Percentiles rank a stretch among this genome's conserved stretches.
These are phyloP conservation scores for Papilio polytes DNA, from an alignment of 1,140 invertebrate species.

Conservation along the genomic window DNA sequence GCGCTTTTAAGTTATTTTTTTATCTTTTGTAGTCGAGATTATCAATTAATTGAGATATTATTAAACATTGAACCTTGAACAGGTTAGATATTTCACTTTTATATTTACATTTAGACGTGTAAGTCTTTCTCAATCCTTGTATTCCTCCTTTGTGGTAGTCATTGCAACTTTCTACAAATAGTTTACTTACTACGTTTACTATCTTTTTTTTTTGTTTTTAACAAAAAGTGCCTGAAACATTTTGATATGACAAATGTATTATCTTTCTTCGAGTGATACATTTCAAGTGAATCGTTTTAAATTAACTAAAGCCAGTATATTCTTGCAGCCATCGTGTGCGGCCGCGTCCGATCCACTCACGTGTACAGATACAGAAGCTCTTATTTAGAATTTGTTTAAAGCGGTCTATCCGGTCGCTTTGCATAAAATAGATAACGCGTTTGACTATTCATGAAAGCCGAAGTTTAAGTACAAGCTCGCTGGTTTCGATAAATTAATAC, in stretches of 20 bases:
- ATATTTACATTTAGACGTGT: too few species aligned
- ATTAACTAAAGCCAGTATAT: slow-evolving; percentile 22
- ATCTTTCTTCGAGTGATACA: too few species aligned
- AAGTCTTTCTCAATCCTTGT: too few species aligned
- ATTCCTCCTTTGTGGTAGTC: too few species aligned
- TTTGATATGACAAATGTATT: too few species aligned
- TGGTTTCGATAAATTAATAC: neutral
- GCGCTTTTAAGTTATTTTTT: neutral
- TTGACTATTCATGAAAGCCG: slow-evolving; percentile 27
- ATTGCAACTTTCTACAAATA: too few species aligned
- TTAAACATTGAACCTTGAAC: too few species aligned
- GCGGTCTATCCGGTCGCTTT: slow-evolving; percentile 43
- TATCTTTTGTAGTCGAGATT: neutral
- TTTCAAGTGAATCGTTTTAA: neutral
- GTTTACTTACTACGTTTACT: too few species aligned
- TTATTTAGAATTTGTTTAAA: slow-evolving; percentile 46
- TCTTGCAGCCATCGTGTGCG: slow-evolving; percentile 45
- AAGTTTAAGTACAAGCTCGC: slow-evolving; percentile 3
- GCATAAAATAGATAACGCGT: slow-evolving; percentile 48
- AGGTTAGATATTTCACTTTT: too few species aligned
- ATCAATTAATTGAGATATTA: neutral
- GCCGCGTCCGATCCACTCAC: slow-evolving; percentile 30
- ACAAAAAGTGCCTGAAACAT: too few species aligned
- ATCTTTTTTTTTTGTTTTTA: too few species aligned
- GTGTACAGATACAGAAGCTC: slow-evolving; percentile 16